These are phyloP conservation scores for Nudaria mundana DNA, from an alignment of 2,888 invertebrate genomes.

Conservation along the genomic window DNA sequence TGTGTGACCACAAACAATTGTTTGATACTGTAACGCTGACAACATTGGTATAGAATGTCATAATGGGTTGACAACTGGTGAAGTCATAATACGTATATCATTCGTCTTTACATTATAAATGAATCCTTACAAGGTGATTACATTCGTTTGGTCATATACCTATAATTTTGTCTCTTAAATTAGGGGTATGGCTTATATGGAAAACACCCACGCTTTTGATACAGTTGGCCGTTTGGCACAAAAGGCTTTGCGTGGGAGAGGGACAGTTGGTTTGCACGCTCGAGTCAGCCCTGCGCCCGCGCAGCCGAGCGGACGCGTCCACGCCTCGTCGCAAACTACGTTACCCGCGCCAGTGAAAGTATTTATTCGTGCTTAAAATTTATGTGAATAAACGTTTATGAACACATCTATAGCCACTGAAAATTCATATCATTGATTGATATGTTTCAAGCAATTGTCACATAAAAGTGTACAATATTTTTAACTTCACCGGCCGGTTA, in stretches of 20 bases:
- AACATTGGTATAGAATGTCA: too few relatives aligned
- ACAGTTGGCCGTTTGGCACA: conserved; percentile 49
- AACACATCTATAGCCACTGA: too few relatives aligned
- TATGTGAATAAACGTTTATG: conserved; percentile 32
- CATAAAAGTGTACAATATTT: conserved; percentile 18
- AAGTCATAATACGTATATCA: neutral
- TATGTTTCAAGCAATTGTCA: conserved; percentile 27
- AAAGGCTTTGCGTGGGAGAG: conserved; percentile 58
- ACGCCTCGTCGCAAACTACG: conserved; percentile 26
- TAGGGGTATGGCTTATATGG: conserved; percentile 68
- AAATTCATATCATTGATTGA: conserved; percentile 14
- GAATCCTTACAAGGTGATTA: conserved; percentile 12
- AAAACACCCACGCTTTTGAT: conserved; percentile 60
- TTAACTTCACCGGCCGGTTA: conserved; percentile 39
- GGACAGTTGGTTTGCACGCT: conserved; percentile 42
- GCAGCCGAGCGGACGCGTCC: conserved; percentile 60
- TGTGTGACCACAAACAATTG: neutral
- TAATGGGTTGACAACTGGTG: neutral
- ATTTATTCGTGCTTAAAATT: conserved; percentile 40
- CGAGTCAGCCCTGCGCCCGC: conserved; percentile 71
- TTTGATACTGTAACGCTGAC: too few relatives aligned
- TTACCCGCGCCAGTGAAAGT: conserved; percentile 65
- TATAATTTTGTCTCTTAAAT: conserved; percentile 20
- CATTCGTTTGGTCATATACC: conserved; percentile 11
- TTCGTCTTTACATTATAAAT: conserved; percentile 15